Base-by-base conservation (phyloP, 2,797 vertebrate species). In the Cyprinella venusta region DNA sequence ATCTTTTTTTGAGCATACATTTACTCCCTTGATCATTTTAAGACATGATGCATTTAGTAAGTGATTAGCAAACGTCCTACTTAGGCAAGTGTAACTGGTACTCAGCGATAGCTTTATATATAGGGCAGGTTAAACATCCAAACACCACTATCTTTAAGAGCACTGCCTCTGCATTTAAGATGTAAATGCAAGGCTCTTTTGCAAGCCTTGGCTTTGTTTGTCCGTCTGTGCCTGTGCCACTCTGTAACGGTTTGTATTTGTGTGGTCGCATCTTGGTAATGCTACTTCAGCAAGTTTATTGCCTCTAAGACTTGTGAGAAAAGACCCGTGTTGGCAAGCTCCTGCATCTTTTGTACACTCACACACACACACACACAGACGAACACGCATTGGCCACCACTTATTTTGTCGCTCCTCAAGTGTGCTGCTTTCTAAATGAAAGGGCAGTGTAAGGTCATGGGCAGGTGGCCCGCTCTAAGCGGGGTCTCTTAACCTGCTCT, bases 401-500 rank as follows among this genome's bases (percentile, higher is more conserved):
- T 72, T 24, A 38, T 64, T 61, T 63, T 80, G 40, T 40, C 50
- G 21, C 59, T 77, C 40, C 38, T 63, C 42, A 80, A 67, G 79
- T 84, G 67, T 79, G 59, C 79, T 36, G 68, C 79, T 80, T 65
- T 80, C 69, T 76, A 79, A 71, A 86, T 85, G 70, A 84, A 86
- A 86, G 84, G 79, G 56, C 81, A 81, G 84, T 86, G 56, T 86
- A 84, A 82, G 64, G 56, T 86, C 70, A 83, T 19, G 82, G 83
- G 86, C 81, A 86, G 87, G 83, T 63, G 83, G 80, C 83, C 81
- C 76, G 65, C 81, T 61, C 30, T 85, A 76, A 74, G 76, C 81
- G 68, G 84, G 83, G 50, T 86, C 74, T 83, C 81, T 88, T 89
- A 86, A 86, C 85, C 88, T 84, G 80, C 86, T 84, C 94, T 95